Evolutionary conservation across 2,888 invertebrate species (phyloP).

Genomic region (Carabus problematicus): DNA sequence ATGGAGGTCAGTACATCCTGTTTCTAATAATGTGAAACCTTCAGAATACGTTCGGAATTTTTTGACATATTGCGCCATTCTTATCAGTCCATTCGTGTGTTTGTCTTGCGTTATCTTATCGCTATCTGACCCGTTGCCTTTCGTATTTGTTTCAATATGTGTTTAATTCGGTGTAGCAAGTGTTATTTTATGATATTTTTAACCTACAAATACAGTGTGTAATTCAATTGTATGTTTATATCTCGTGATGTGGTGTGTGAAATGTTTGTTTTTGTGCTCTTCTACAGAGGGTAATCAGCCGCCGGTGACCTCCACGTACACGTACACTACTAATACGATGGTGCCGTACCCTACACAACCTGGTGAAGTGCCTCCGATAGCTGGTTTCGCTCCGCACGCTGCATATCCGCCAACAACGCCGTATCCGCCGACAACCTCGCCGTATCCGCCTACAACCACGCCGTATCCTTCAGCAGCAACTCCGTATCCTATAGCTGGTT

Average conservation of each 20-base stretch:
- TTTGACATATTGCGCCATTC: background rate
- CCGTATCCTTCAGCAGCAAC: slow-evolving; percentile 8
- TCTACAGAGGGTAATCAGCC: slow-evolving; percentile 16
- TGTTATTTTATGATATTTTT: no score
- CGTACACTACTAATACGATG: slow-evolving; percentile 2
- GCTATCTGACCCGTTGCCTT: background rate
- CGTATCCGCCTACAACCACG: slow-evolving; percentile 12
- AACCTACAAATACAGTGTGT: no score
- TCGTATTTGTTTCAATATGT: background rate
- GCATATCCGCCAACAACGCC: slow-evolving; percentile 28
- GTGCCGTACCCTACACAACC: slow-evolving; percentile 15
- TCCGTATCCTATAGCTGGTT: slow-evolving; percentile 10
- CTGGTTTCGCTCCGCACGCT: slow-evolving; percentile 23
- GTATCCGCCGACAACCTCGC: slow-evolving; percentile 15
- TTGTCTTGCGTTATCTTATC: background rate
- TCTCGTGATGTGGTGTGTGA: no score
- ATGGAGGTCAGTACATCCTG: slow-evolving; percentile 49
- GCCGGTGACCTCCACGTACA: slow-evolving; percentile 15
- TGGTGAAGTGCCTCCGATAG: background rate
- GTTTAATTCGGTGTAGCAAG: background rate
- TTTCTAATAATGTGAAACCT: background rate
- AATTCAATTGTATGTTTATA: no score
- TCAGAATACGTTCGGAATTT: background rate
- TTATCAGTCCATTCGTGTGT: background rate
- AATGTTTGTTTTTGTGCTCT: background rate